Evolutionary conservation across 2,797 vertebrate species (phyloP), one percentile per base, ranked within the genome.

Genomic region (Peromyscus eremicus): DNA sequence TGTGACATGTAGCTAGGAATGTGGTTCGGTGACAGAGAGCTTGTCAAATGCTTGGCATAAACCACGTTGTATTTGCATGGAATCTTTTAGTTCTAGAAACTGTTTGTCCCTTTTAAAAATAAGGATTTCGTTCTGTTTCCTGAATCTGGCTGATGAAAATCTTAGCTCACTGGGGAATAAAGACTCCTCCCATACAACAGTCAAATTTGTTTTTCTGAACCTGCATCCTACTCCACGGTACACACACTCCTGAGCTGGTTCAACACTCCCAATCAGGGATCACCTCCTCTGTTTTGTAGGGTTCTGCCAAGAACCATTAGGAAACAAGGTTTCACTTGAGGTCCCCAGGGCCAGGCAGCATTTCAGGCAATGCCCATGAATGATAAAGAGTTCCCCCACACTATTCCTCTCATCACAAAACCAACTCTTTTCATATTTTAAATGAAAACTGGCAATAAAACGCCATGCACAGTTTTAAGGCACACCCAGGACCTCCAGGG

Each of bases 221-320:
- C 5, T 86, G 34, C 9, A 0, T 32, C 32, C 10, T 21, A 64
- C 17, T 29, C 37, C 9, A 10, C 0, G 6, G 16, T 7, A 79
- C 0, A 40, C 6, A 66, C 6, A 34, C 10, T 75, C 1, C 10
- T 5, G 6, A 11, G 2, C 46, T 3, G 77, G 52, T 3, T 19
- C 49, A 83, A 1, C 2, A 7, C 71, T 52, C 16, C 9, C 13
- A 21, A 25, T 8, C 17, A 1, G 37, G 29, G 29, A 12, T 14
- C 4, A 11, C 25, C 6, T 25, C 27, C 27, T 66, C 14, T 29
- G 25, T 66, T 40, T 32, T 71, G 21, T 34, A 92, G 34, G 7
- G 1, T 81, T 81, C 79, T 29, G 4, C 34, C 27, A 43, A n/a
- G 27, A 55, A 32, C 21, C 3, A 10, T n/a, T 27, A 52, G 17